These are phyloP conservation scores for Chelonus insularis DNA, from an alignment of 1,140 invertebrate genomes.

Conservation along the genomic window DNA sequence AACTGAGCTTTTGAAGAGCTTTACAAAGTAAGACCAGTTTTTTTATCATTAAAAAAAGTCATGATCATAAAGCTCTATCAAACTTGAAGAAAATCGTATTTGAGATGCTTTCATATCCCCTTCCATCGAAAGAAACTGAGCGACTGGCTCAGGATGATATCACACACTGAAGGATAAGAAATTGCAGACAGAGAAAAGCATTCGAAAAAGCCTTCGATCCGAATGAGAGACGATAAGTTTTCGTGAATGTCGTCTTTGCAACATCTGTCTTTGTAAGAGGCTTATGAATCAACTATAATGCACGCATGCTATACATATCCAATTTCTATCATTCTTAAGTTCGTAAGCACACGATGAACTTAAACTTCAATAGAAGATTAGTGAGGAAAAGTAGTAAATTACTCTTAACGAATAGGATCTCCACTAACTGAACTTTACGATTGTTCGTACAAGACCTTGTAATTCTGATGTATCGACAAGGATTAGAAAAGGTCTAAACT, in stretches of 20 bases:
- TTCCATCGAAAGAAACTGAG: background rate
- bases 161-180: background rate
- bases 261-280: constrained; percentile 5
- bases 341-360: background rate
- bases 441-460: no score
- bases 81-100: background rate
- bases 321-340: background rate
- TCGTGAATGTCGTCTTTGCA: background rate
- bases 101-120: background rate
- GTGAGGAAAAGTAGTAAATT: background rate
- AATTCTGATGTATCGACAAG: constrained; percentile 40
- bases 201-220: background rate
- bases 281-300: background rate
- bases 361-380: background rate
- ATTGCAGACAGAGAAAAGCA: background rate
- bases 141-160: constrained; percentile 5
- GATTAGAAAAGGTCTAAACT: constrained; percentile 30
- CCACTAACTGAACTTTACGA: no score
- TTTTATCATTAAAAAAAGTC: background rate
- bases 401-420: constrained; percentile 20
- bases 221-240: constrained; percentile 2
- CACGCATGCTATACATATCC: background rate
- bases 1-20: background rate
- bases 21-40: background rate
- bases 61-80: background rate